A percentile compares a stretch with the other conserved stretches of the same genome.
phyloP scores from a whole-genome alignment of 1,140 invertebrate genomes.

The Contarinia nasturtii region DNA sequence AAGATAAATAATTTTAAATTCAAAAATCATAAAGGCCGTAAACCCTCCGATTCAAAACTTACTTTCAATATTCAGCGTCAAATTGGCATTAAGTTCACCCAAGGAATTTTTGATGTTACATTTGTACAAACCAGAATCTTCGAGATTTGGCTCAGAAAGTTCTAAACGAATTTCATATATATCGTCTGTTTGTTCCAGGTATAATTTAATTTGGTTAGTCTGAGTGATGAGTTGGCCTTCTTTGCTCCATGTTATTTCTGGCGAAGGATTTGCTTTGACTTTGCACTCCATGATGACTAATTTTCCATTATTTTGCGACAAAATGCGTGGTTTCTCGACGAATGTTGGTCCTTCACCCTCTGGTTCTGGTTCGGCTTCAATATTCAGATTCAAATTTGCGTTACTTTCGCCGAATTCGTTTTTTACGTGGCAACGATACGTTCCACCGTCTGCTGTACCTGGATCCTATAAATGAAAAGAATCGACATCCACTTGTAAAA shows the following conservation, averaged over 20 bases:
- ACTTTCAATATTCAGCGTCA: constrained; percentile 96
- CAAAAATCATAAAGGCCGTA: neutral
- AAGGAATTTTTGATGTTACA: constrained; percentile 91
- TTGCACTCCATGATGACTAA: constrained; percentile 96
- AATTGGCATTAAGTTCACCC: constrained; percentile 90
- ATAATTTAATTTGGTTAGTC: constrained; percentile 55
- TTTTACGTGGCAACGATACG: constrained; percentile 90
- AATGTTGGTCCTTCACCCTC: constrained; percentile 95
- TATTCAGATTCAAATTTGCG: constrained; percentile 94
- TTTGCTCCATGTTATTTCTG: constrained; percentile 82
- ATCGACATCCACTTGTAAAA: constrained; percentile 1
- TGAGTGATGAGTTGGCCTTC: constrained; percentile 60
- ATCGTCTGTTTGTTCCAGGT: constrained; percentile 50
- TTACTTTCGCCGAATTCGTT: constrained; percentile 96
- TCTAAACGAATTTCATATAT: constrained; percentile 79
- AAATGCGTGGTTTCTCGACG: constrained; percentile 74
- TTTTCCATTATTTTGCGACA: constrained; percentile 84
- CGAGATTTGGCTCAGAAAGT: constrained; percentile 77
- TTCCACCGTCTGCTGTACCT: constrained; percentile 81
- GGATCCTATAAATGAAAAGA: constrained; percentile 52
- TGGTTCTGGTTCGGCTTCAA: constrained; percentile 81
- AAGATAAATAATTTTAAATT: neutral
- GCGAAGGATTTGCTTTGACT: constrained; percentile 83
- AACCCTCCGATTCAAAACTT: constrained; percentile 24
- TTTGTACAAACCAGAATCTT: constrained; percentile 95